A percentile compares a stretch with the other conserved stretches of the same genome.
Conservation (phyloP, 2,113 vertebrate genomes). For the Myotis lucifugus region DNA sequence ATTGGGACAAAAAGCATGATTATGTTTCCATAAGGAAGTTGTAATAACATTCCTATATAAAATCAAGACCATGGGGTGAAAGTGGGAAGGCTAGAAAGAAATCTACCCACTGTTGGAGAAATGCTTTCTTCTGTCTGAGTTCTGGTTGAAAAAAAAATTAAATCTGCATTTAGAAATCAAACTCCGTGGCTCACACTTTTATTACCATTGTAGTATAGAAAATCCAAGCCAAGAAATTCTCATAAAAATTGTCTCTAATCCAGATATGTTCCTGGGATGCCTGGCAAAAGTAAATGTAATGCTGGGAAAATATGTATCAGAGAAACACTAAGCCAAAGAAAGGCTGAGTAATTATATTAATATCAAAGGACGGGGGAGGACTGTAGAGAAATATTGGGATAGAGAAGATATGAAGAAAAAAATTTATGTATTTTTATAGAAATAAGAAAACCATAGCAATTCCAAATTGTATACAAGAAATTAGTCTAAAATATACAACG, state of each 20-base stretch:
- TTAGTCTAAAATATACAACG: not conserved
- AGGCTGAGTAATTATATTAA: not conserved
- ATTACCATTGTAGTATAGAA: not conserved
- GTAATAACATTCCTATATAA: not conserved
- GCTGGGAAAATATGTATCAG: not conserved
- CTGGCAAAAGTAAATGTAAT: not conserved
- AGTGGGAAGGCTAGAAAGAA: not conserved
- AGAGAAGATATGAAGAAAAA: not conserved
- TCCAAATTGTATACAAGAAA: not conserved
- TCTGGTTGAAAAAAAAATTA: not conserved
- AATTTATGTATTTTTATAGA: not conserved
- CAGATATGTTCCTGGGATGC: not conserved
- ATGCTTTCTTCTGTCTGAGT: not conserved
- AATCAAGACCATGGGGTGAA: not conserved
- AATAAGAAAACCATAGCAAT: not conserved
- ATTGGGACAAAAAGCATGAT: not conserved
- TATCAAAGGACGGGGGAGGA: not conserved
- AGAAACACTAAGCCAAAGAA: not conserved
- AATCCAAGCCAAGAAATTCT: not conserved
- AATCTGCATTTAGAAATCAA: not conserved
- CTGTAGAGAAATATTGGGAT: not conserved
- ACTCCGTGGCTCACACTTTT: not conserved
- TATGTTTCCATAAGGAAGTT: no score
- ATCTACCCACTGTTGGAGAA: not conserved
- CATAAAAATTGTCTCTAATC: not conserved